Percentiles rank a stretch among this genome's conserved stretches.
phyloP scores from a whole-genome alignment of 2,113 vertebrate species.

The Pedetes capensis region DNA sequence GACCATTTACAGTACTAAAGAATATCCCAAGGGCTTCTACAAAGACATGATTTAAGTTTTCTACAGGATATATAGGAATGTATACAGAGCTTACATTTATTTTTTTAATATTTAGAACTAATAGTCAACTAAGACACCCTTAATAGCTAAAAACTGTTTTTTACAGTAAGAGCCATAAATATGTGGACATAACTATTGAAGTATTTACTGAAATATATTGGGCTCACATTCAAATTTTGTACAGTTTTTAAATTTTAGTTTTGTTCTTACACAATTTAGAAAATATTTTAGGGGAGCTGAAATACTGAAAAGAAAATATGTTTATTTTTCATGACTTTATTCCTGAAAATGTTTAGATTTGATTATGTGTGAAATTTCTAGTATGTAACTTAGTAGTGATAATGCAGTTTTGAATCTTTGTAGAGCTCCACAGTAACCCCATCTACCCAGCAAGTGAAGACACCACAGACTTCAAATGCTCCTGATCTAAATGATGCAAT shows the following conservation, averaged over 20 bases:
- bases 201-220: neutral
- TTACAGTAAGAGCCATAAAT: neutral
- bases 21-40: neutral
- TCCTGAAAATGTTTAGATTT: neutral
- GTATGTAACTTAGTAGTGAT: neutral
- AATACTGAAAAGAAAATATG: neutral
- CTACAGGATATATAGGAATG: neutral
- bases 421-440: slow-evolving; percentile 87
- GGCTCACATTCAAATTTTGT: neutral
- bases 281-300: neutral
- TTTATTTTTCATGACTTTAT: neutral
- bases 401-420: slow-evolving; percentile 63
- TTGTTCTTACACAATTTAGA: slow-evolving; percentile 30
- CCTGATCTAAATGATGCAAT: slow-evolving; percentile 91
- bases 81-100: neutral
- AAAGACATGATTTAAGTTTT: neutral
- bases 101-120: slow-evolving; percentile 28
- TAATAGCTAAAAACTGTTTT: slow-evolving; percentile 24
- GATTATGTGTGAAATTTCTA: neutral
- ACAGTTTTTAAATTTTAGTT: neutral
- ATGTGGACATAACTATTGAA: neutral
- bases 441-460: slow-evolving; percentile 89
- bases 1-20: neutral
- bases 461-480: slow-evolving; percentile 86
- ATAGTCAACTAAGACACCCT: slow-evolving; percentile 3